Percentiles rank a stretch among this genome's conserved stretches.
Conservation (phyloP, 2,113 vertebrate species). For the Notarius lentiginosus region DNA sequence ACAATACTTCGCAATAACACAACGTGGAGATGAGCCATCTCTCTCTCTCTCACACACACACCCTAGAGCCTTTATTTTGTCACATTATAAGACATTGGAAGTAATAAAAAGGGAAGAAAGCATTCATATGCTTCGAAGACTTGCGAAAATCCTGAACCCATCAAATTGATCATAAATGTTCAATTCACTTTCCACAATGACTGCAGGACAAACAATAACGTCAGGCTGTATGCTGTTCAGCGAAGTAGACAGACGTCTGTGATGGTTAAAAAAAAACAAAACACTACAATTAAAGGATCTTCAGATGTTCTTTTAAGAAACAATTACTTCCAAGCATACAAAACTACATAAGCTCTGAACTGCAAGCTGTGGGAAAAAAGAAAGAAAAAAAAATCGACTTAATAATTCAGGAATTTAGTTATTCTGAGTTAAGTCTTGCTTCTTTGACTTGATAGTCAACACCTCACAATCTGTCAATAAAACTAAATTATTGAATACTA, state of each 20-base stretch:
- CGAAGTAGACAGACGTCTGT: not conserved
- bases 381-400: not conserved
- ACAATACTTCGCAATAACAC: slow-evolving; percentile 21
- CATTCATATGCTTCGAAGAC: not conserved
- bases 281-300: not conserved
- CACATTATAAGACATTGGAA: not conserved
- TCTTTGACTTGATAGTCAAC: not conserved
- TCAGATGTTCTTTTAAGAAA: not conserved
- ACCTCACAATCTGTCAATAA: not conserved
- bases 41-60: slow-evolving; percentile 7
- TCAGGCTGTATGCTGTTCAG: not conserved
- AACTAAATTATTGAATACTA: not conserved
- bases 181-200: not conserved
- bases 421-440: not conserved
- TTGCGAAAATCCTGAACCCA: not conserved
- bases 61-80: not conserved
- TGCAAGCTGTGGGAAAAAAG: not conserved
- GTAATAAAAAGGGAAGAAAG: not conserved
- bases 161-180: slow-evolving; percentile 1
- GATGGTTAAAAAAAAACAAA: not conserved
- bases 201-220: not conserved
- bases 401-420: not conserved
- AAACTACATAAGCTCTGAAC: not conserved
- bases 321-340: not conserved
- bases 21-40: slow-evolving; percentile 5